A percentile compares a stretch with the other conserved stretches of the same genome.
Conservation (phyloP, 2,113 vertebrate genomes). For the mouse (Mus musculus) region DNA sequence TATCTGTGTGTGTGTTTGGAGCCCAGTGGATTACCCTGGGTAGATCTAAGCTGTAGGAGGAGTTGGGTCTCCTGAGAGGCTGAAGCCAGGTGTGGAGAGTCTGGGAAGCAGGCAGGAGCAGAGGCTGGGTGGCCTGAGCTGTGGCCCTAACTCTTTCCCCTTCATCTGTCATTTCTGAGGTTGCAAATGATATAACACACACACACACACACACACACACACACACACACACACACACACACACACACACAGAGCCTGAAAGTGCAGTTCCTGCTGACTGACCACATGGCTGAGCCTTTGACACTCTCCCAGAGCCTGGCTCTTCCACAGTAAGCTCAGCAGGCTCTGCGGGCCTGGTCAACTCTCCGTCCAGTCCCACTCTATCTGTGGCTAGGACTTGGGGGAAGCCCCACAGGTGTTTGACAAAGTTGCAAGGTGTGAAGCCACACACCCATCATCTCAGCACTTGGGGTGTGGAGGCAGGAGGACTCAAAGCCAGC, state of each 20-base stretch:
- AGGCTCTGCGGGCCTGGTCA: not conserved
- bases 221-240: not conserved
- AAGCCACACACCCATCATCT: not conserved
- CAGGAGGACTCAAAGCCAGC: not conserved
- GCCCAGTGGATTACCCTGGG: not conserved
- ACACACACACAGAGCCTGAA: not conserved
- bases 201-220: not conserved
- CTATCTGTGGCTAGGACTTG: not conserved
- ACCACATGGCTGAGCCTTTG: too few species aligned
- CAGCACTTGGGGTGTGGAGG: not conserved
- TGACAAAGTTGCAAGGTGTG: not conserved
- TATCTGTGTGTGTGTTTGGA: not conserved
- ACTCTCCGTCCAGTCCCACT: accelerated
- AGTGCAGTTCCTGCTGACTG: not conserved
- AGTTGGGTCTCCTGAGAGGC: not conserved
- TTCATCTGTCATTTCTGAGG: not conserved
- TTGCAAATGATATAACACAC: not conserved
- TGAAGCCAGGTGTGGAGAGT: not conserved
- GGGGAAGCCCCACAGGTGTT: not conserved
- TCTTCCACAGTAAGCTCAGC: not conserved
- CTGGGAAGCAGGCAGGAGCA: not conserved
- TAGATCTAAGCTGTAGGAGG: not conserved
- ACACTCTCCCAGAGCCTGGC: not conserved
- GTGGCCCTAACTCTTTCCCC: not conserved
- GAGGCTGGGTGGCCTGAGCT: not conserved